These are phyloP conservation scores for Aythya baeri DNA, from an alignment of 2,113 vertebrate species.

Conservation along the genomic window DNA sequence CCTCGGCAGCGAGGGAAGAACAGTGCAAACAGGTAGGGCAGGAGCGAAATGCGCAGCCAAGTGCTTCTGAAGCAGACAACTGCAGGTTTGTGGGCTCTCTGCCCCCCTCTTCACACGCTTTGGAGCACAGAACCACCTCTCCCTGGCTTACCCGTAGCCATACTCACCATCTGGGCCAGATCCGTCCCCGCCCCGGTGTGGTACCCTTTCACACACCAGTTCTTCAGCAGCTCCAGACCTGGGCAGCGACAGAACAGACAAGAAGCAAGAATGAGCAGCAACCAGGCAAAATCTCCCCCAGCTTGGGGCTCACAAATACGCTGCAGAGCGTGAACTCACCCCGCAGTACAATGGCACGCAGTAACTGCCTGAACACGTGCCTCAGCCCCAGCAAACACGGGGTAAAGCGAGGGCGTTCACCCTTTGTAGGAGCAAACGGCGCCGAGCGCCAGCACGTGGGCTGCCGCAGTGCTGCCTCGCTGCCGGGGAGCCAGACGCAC, in stretches of 20 bases:
- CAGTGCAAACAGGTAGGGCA: neutral
- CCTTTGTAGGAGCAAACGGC: conserved; percentile 12
- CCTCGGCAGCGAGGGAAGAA: neutral
- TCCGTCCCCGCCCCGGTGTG: conserved; percentile 63
- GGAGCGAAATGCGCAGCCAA: neutral
- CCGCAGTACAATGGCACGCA: neutral
- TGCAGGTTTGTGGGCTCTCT: neutral
- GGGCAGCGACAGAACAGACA: neutral
- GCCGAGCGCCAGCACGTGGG: neutral
- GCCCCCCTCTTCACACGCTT: neutral
- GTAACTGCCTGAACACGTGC: neutral
- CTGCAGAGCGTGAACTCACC: neutral
- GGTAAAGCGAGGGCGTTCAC: conserved; percentile 61
- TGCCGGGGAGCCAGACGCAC: conserved; percentile 4
- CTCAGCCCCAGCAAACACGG: neutral
- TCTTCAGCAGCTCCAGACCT: conserved; percentile 82
- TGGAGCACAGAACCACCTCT: neutral
- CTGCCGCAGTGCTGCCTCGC: neutral
- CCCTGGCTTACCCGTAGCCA: neutral
- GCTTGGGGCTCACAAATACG: neutral
- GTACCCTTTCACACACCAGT: conserved; percentile 79
- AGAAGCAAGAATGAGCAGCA: neutral
- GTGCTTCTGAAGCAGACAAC: neutral
- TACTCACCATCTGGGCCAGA: conserved; percentile 73
- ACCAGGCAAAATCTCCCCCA: neutral